phyloP scores from a whole-genome alignment of 2,888 invertebrate genomes.

The Cinara cedri region DNA sequence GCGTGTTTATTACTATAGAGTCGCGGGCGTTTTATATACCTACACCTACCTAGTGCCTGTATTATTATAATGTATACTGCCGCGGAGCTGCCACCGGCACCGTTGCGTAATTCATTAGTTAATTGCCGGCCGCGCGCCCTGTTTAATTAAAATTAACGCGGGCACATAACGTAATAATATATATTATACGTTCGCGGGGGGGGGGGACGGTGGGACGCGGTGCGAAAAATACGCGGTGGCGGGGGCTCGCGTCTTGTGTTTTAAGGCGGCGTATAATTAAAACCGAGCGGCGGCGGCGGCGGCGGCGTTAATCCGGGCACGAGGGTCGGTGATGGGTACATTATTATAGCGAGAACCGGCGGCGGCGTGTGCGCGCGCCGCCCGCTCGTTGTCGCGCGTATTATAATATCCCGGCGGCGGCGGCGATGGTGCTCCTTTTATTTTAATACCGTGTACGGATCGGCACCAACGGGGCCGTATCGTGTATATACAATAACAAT shows the following conservation, averaged over 20 bases:
- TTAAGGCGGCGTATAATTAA: slow-evolving; percentile 37
- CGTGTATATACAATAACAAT: not conserved
- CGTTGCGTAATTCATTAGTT: slow-evolving; percentile 50
- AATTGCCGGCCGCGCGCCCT: slow-evolving; percentile 38
- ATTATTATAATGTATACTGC: no score
- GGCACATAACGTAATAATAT: not conserved
- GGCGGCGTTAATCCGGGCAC: not conserved
- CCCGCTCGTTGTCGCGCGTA: no score
- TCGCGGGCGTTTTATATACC: slow-evolving; percentile 1
- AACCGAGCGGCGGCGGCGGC: slow-evolving; percentile 29
- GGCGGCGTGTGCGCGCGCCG: not conserved
- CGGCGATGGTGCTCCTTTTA: not conserved
- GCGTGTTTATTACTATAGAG: not conserved
- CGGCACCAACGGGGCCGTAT: not conserved
- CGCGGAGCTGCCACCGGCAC: not conserved
- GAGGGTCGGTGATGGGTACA: not conserved
- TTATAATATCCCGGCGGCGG: no score
- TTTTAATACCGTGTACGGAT: slow-evolving; percentile 1
- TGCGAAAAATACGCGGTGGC: not conserved
- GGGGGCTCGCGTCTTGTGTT: slow-evolving; percentile 16
- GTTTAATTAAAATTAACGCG: slow-evolving; percentile 55
- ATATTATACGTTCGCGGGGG: not conserved
- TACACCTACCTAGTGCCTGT: no score
- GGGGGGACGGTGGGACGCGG: not conserved
- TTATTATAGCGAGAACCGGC: no score